Evolutionary conservation across 2,113 vertebrate species (phyloP), one percentile per base, ranked within the genome.

Genomic region (Poicephalus gulielmi): DNA sequence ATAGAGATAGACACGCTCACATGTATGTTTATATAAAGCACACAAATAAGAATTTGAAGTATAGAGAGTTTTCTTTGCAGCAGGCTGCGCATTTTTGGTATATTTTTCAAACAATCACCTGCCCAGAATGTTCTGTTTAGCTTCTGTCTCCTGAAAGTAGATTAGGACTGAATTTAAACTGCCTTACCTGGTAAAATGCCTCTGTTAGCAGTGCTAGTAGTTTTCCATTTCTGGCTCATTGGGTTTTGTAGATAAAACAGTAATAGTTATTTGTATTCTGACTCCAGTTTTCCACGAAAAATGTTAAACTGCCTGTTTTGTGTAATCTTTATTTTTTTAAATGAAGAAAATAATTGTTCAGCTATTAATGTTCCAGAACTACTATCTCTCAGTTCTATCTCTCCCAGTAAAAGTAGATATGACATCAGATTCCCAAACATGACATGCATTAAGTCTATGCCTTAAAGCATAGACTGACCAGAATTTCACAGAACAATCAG

Each of bases 191-290:
- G 10, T 25, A 30, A 53, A 67, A 46, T 8, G 28, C 13, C 24
- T 41, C 35, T 46, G 27, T 37, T n/a, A 22, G 25, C 25, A 62
- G 37, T 20, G 11, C 39, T 82, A 25, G 15, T 30, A 24, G 9
- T 31, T 77, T 80, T 67, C 46, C 2, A 28, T 95, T 97, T 97
- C 93, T 96, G 94, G 73, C 82, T 97, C 86, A 92, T 93, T 94
- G 89, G 30, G 35, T 97, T 97, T 96, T 95, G 95, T 98, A 93
- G 94, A 94, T 95, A 93, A 96, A 96, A 86, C 80, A 95, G 90
- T 88, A 95, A 86, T 67, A 97, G 78, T 84, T 97, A 96, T 95
- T 94, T 96, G 90, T 90, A 83, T 96, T 96, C 82, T 94, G 82
- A 83, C 96, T 93, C 92, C 76, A 37, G 8, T 75, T 97, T 97